Evolutionary conservation across 2,888 invertebrate genomes (phyloP).

Genomic region (Acrobasis repandana): DNA sequence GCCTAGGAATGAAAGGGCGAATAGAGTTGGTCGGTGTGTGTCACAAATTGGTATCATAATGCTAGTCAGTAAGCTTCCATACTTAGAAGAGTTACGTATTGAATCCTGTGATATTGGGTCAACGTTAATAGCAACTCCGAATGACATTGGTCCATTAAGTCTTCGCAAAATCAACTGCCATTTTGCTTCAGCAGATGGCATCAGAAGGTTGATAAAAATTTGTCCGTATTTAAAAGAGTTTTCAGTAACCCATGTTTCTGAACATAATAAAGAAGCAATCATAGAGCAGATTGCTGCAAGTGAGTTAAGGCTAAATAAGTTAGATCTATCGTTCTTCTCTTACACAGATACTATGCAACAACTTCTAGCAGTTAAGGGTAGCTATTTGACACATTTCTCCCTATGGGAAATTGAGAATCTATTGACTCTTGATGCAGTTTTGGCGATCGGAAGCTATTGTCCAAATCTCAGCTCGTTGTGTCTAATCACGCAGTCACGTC

Average conservation of each 20-base stretch:
- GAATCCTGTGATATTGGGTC: constrained; percentile 79
- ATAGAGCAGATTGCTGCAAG: constrained; percentile 66
- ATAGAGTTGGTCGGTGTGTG: constrained; percentile 70
- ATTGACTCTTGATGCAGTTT: constrained; percentile 62
- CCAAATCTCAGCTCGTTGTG: constrained; percentile 69
- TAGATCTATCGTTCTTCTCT: constrained; percentile 75
- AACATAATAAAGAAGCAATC: constrained; percentile 71
- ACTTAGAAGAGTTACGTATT: constrained; percentile 70
- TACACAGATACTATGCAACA: constrained; percentile 66
- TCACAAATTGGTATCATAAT: constrained; percentile 73
- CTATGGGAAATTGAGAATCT: constrained; percentile 75
- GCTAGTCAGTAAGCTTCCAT: constrained; percentile 65
- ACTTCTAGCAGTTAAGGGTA: constrained; percentile 65
- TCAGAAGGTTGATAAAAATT: constrained; percentile 67
- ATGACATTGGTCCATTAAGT: constrained; percentile 65
- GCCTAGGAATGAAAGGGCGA: constrained; percentile 69
- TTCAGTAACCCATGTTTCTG: constrained; percentile 71
- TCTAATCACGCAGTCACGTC: constrained; percentile 70
- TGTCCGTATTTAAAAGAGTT: constrained; percentile 71
- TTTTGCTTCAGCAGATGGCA: constrained; percentile 71
- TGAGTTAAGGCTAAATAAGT: constrained; percentile 58
- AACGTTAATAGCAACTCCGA: constrained; percentile 63
- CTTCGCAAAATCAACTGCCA: constrained; percentile 74
- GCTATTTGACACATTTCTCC: constrained; percentile 71
- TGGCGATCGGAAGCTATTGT: constrained; percentile 66